Conservation (phyloP, 1,140 invertebrate genomes). For the Ectropis grisescens region DNA sequence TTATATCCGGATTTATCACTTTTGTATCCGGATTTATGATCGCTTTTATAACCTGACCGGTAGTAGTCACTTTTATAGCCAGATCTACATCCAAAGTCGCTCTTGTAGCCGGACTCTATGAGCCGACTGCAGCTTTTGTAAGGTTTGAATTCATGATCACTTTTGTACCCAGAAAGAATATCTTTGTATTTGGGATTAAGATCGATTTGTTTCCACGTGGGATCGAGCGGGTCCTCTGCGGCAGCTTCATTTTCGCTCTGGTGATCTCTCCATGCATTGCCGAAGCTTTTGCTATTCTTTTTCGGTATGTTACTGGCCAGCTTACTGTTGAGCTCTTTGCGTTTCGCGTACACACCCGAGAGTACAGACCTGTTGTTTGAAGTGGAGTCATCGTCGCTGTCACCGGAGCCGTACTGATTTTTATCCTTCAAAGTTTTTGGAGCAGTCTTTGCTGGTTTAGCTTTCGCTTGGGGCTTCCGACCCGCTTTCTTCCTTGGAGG, state of each 20-base stretch:
- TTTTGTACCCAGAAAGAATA: slow-evolving; percentile 71
- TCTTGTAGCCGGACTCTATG: slow-evolving; percentile 73
- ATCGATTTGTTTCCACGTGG: slow-evolving; percentile 74
- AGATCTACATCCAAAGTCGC: slow-evolving; percentile 70
- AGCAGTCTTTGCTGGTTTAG: slow-evolving; percentile 53
- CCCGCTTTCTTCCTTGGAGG: slow-evolving; percentile 81
- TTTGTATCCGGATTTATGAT: slow-evolving; percentile 73
- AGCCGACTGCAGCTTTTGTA: slow-evolving; percentile 71
- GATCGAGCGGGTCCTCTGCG: slow-evolving; percentile 68
- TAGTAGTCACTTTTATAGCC: slow-evolving; percentile 69
- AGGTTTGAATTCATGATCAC: slow-evolving; percentile 70
- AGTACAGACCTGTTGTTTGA: slow-evolving; percentile 54
- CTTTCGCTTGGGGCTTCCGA: slow-evolving; percentile 67
- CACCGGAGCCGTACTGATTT: slow-evolving; percentile 55
- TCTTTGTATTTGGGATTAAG: slow-evolving; percentile 73
- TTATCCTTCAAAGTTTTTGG: slow-evolving; percentile 70
- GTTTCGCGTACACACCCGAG: slow-evolving; percentile 64
- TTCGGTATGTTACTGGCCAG: slow-evolving; percentile 48
- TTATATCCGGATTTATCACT: slow-evolving; percentile 73
- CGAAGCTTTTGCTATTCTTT: slow-evolving; percentile 43
- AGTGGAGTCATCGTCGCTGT: slow-evolving; percentile 52
- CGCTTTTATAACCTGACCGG: slow-evolving; percentile 72
- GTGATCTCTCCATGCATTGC: slow-evolving; percentile 55
- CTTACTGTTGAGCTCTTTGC: slow-evolving; percentile 64
- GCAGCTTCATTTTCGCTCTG: slow-evolving; percentile 64